Percentiles rank a stretch among this genome's conserved stretches.
Evolutionary conservation across 2,113 vertebrate genomes (phyloP).

Genomic region (Myotis yumanensis): DNA sequence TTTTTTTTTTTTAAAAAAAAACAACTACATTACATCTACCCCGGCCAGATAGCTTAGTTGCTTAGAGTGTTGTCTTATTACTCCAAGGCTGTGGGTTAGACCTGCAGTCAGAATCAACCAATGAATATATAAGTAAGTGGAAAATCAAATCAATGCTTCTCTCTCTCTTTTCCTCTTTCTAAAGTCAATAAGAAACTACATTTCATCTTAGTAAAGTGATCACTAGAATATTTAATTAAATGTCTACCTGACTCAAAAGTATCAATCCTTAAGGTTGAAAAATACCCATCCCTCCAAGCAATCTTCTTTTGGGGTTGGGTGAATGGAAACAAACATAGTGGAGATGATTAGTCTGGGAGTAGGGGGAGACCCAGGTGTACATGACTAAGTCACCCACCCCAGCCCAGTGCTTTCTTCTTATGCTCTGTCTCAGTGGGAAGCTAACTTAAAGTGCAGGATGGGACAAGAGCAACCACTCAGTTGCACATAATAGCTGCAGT

Average conservation of each 20-base stretch:
- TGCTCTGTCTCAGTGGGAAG: not conserved
- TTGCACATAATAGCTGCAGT: not conserved
- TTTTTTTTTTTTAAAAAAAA: not conserved
- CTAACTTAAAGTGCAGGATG: not conserved
- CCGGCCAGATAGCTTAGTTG: not conserved
- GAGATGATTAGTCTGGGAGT: not conserved
- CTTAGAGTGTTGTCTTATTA: not conserved
- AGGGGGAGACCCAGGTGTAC: not conserved
- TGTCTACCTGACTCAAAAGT: not conserved
- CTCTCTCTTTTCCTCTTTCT: not conserved
- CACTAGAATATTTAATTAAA: not conserved
- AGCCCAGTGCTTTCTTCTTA: not conserved
- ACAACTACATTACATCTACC: not conserved
- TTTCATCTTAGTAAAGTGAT: not conserved
- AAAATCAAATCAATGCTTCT: not conserved
- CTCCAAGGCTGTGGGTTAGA: not conserved
- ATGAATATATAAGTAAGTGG: not conserved
- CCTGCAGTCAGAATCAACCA: not conserved
- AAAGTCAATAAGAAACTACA: not conserved
- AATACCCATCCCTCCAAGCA: not conserved
- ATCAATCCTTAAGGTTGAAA: not conserved
- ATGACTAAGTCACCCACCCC: not conserved
- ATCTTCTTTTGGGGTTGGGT: not conserved
- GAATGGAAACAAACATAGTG: not conserved
- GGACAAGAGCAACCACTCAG: not conserved